These are phyloP conservation scores for Cheilinus undulatus DNA, from an alignment of 2,113 vertebrate species.

Conservation along the genomic window DNA sequence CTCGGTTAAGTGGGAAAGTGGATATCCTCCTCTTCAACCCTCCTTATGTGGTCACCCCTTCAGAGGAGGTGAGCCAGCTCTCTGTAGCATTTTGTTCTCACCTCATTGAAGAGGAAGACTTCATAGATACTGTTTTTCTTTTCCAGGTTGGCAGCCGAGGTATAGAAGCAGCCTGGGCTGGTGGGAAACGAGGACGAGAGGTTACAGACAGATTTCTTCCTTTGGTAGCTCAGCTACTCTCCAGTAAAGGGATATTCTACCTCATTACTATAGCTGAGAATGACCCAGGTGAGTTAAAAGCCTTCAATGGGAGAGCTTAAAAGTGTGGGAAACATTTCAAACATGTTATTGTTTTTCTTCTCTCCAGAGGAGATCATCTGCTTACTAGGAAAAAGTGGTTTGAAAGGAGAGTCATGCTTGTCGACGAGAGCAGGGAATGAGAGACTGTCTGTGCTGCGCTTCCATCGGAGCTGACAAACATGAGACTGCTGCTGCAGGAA, in stretches of 20 bases:
- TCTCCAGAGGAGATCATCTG: constrained; percentile 89
- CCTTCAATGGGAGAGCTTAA: rapidly evolving
- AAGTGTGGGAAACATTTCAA: too few species aligned
- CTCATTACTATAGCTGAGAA: constrained; percentile 92
- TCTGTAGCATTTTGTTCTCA: background rate
- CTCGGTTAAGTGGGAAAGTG: constrained; percentile 88
- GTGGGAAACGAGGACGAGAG: constrained; percentile 90
- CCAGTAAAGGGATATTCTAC: constrained; percentile 89
- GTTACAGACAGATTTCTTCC: constrained; percentile 93
- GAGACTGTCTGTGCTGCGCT: constrained; percentile 87
- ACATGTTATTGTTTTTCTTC: background rate
- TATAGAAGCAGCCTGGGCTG: constrained; percentile 94
- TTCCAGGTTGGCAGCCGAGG: constrained; percentile 87
- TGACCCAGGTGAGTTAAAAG: constrained; percentile 85
- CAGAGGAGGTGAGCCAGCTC: constrained; percentile 87
- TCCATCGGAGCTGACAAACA: constrained; percentile 61
- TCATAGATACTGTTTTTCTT: background rate
- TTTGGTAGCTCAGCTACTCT: constrained; percentile 86
- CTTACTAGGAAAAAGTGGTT: constrained; percentile 79
- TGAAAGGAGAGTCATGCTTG: constrained; percentile 82
- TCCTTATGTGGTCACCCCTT: constrained; percentile 93
- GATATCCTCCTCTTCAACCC: constrained; percentile 96
- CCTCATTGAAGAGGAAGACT: background rate
- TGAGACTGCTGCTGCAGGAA: background rate
- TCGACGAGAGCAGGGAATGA: constrained; percentile 89